Evolutionary conservation across 2,113 vertebrate species (phyloP).

Genomic region (Myotis yumanensis): DNA sequence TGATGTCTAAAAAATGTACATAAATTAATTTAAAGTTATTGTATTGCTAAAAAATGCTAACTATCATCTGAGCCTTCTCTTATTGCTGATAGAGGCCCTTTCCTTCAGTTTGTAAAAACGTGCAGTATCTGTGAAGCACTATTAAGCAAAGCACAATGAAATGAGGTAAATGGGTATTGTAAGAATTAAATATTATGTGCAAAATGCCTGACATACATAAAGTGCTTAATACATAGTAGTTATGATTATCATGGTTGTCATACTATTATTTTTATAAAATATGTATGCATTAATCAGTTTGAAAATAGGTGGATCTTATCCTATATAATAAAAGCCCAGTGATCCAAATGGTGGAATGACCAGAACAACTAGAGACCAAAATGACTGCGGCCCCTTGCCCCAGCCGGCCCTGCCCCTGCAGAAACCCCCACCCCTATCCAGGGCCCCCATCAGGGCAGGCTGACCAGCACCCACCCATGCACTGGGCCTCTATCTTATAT

Average conservation of each 20-base stretch:
- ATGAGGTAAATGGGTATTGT: background rate
- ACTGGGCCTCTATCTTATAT: no score
- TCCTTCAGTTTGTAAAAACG: background rate
- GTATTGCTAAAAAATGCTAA: background rate
- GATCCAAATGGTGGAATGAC: no score
- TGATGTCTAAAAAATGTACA: background rate
- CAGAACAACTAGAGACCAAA: no score
- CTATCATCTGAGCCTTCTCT: background rate
- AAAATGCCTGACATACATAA: no score
- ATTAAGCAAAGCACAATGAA: background rate
- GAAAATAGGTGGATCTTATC: background rate
- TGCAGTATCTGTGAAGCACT: background rate
- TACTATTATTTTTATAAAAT: background rate
- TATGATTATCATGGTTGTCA: background rate
- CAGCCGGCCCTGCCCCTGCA: no score
- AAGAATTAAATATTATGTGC: background rate
- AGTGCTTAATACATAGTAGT: no score
- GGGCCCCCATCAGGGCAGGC: no score
- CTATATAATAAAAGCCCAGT: no score
- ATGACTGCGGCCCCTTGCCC: no score
- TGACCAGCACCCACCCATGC: no score
- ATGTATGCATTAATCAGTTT: background rate
- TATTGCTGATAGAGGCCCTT: background rate
- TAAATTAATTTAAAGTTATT: background rate
- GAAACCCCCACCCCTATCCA: no score